Evolutionary conservation across 1,140 invertebrate species (phyloP).

Genomic region (Gonioctena quinquepunctata): DNA sequence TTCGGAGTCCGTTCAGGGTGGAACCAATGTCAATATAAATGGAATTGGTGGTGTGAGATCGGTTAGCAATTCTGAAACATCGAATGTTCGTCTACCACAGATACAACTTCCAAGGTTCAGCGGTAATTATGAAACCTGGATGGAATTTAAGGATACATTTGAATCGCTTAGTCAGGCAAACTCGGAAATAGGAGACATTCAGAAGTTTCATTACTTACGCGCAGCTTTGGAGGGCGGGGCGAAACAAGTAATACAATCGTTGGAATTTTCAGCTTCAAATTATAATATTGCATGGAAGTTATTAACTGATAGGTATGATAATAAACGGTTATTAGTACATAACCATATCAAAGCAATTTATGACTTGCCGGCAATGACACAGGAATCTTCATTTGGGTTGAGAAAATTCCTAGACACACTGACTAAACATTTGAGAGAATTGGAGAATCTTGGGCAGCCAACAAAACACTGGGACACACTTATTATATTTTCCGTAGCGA

Average conservation of each 20-base stretch:
- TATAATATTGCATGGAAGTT: slow-evolving; percentile 4
- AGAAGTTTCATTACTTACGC: slow-evolving; percentile 48
- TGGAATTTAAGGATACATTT: slow-evolving; percentile 43
- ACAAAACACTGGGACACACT: slow-evolving; percentile 32
- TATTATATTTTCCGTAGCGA: slow-evolving; percentile 13
- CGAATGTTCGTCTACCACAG: too few species aligned
- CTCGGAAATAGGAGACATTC: slow-evolving; percentile 24
- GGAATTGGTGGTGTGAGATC: too few species aligned
- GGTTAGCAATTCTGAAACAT: too few species aligned
- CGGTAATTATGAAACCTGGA: slow-evolving; percentile 39
- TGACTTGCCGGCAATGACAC: slow-evolving; percentile 33
- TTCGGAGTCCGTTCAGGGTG: too few species aligned
- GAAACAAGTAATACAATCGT: slow-evolving; percentile 35
- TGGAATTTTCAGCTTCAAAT: slow-evolving; percentile 31
- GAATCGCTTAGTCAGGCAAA: slow-evolving; percentile 28
- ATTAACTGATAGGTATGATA: slow-evolving; percentile 25
- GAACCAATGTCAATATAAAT: too few species aligned
- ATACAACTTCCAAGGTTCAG: slow-evolving; percentile 38
- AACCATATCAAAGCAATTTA: slow-evolving; percentile 37
- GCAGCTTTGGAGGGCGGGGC: slow-evolving; percentile 41
- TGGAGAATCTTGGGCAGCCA: slow-evolving; percentile 40
- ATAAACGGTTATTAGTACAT: slow-evolving; percentile 23
- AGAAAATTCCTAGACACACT: slow-evolving; percentile 48
- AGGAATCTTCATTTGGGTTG: slow-evolving; percentile 34
- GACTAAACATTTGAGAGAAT: slow-evolving; percentile 43